These are phyloP conservation scores for Agelaius phoeniceus DNA, from an alignment of 2,113 vertebrate species.

Conservation along the genomic window DNA sequence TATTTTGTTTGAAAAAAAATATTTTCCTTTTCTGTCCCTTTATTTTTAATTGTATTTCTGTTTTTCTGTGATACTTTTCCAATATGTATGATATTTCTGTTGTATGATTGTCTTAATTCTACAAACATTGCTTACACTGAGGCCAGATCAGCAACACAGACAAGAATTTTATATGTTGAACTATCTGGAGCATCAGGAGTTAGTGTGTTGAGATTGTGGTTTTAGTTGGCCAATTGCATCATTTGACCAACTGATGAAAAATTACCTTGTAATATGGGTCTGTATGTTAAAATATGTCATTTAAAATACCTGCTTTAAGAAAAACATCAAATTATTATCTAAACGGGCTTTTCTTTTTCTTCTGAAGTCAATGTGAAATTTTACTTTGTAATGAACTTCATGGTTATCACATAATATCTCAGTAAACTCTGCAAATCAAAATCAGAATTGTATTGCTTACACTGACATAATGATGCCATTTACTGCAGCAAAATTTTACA, in stretches of 20 bases:
- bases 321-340: not conserved
- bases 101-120: not conserved
- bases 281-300: not conserved
- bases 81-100: not conserved
- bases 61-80: constrained; percentile 12
- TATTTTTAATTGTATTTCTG: not conserved
- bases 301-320: not conserved
- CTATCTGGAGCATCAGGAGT: not conserved
- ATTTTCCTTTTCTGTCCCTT: not conserved
- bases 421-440: not conserved
- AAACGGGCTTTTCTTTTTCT: not conserved
- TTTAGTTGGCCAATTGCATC: not conserved
- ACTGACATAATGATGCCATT: not conserved
- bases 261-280: not conserved
- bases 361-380: not conserved
- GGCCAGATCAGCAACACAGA: not conserved
- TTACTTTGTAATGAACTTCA: not conserved
- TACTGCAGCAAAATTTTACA: not conserved
- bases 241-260: not conserved
- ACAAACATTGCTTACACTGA: not conserved
- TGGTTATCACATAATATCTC: not conserved
- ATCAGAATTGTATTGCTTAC: not conserved
- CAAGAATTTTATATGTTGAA: not conserved
- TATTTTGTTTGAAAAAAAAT: not conserved
- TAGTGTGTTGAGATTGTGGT: not conserved